Percentiles rank a stretch among this genome's conserved stretches.
Conservation (phyloP, 2,888 invertebrate species). For the Lasioglossum calceatum region DNA sequence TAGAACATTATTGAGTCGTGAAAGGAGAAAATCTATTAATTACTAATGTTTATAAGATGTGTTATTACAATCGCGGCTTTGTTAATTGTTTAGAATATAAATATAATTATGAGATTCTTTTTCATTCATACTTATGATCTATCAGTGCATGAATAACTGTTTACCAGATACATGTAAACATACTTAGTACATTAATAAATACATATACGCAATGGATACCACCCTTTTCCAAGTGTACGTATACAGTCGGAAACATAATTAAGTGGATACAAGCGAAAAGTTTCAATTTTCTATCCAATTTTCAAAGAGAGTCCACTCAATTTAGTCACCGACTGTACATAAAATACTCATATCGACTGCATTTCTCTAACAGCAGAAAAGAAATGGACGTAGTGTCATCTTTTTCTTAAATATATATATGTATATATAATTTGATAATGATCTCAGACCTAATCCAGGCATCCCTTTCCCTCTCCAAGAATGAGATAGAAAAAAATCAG, state of each 20-base stretch:
- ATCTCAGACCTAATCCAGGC: constrained; percentile 11
- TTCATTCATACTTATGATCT: not conserved
- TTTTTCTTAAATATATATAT: not conserved
- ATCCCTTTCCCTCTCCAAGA: not conserved
- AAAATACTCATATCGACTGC: constrained; percentile 24
- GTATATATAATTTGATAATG: not conserved
- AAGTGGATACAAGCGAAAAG: not conserved
- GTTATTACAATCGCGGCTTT: not conserved
- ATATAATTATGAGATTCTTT: not conserved
- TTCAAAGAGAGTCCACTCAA: not conserved
- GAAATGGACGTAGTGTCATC: not conserved
- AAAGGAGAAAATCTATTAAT: not conserved
- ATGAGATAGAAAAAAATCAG: constrained; percentile 12
- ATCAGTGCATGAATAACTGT: not conserved
- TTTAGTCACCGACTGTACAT: not conserved
- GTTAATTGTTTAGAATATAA: constrained; percentile 52
- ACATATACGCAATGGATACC: not conserved
- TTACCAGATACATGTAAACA: not conserved
- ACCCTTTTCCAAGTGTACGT: not conserved
- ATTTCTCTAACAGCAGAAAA: constrained; percentile 5
- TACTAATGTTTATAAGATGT: not conserved
- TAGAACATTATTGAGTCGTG: not conserved
- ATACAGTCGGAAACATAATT: not conserved
- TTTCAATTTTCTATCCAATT: not conserved
- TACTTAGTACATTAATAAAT: not conserved